Percentiles rank a stretch among this genome's conserved stretches.
Conservation (phyloP, 2,113 vertebrate genomes). For the Salminus brasiliensis region DNA sequence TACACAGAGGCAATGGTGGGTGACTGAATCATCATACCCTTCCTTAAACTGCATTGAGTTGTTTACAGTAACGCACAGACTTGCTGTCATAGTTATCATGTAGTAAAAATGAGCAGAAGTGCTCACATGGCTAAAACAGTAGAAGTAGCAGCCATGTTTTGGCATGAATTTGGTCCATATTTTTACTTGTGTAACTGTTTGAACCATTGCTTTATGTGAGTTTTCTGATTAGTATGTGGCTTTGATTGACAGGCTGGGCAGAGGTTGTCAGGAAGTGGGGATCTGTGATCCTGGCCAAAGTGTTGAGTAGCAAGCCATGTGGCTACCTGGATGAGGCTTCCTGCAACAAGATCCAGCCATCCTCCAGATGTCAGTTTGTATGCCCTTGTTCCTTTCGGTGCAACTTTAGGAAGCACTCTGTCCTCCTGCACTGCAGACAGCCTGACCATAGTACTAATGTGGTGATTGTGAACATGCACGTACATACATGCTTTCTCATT, state of each 20-base stretch:
- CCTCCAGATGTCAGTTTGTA: conserved; percentile 80
- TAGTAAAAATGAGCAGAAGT: no score
- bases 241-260: conserved; percentile 66
- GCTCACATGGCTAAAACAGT: no score
- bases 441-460: conserved; percentile 43
- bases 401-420: conserved; percentile 86
- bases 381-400: conserved; percentile 70
- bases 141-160: no score
- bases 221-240: background rate
- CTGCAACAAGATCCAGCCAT: conserved; percentile 69
- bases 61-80: no score
- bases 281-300: conserved; percentile 81
- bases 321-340: conserved; percentile 81
- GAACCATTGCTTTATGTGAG: no score
- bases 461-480: conserved; percentile 28
- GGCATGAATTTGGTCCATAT: no score
- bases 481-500: conserved; percentile 39
- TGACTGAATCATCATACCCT: no score
- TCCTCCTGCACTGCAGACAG: conserved; percentile 74
- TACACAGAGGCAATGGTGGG: conserved; percentile 93
- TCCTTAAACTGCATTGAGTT: no score
- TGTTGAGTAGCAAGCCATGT: conserved; percentile 78
- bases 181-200: background rate
- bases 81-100: no score
- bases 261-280: conserved; percentile 81